Percentiles rank a stretch among this genome's conserved stretches.
Conservation (phyloP, 2,888 invertebrate species). For the Tipula vernalis region DNA sequence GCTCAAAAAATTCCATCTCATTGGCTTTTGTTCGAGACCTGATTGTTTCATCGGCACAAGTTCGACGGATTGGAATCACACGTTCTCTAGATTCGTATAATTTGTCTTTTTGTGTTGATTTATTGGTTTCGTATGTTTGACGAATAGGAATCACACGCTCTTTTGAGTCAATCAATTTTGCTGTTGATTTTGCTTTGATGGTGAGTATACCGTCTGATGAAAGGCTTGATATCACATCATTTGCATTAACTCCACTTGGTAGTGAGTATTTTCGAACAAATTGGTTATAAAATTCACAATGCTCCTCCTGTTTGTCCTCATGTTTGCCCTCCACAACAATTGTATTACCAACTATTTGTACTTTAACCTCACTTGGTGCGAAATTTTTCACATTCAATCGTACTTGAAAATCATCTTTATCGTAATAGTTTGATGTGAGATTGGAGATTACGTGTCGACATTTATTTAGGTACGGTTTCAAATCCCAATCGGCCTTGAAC, state of each 20-base stretch:
- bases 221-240: constrained; percentile 56
- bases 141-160: not conserved
- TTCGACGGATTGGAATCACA: not conserved
- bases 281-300: constrained; percentile 66
- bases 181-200: constrained; percentile 46
- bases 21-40: not conserved
- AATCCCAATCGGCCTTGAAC: not conserved
- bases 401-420: constrained; percentile 55
- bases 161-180: not conserved
- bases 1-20: not conserved
- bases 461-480: not conserved
- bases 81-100: not conserved
- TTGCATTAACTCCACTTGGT: constrained; percentile 54
- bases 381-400: constrained; percentile 56
- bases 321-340: constrained; percentile 57
- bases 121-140: not conserved
- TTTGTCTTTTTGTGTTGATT: not conserved
- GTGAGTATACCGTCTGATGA: constrained; percentile 70
- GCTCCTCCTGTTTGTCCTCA: constrained; percentile 55
- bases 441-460: not conserved
- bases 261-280: constrained; percentile 59
- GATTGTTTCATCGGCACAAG: not conserved
- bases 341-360: constrained; percentile 50
- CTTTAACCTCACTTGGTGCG: constrained; percentile 50
- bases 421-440: not conserved